Conservation (phyloP, 2,113 vertebrate genomes). For the Nothocercus julius region DNA sequence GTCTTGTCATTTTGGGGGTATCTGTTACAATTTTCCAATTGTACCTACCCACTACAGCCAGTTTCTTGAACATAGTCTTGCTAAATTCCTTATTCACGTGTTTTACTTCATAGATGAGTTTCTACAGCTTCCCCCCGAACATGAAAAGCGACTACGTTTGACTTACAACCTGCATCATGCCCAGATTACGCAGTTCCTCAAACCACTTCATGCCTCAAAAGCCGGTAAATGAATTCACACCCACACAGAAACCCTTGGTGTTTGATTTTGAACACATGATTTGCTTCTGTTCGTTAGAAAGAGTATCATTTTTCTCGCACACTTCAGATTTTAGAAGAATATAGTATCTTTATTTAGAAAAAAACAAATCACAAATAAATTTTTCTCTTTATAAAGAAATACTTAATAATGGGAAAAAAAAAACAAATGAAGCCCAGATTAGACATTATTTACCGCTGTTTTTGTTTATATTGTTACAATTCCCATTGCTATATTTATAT, state of each 20-base stretch:
- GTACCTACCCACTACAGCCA: neutral
- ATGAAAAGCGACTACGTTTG: neutral
- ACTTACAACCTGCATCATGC: neutral
- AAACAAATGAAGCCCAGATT: neutral
- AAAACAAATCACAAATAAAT: neutral
- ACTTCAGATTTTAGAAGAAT: neutral
- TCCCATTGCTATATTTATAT: neutral
- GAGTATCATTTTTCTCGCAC: neutral
- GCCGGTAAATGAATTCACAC: neutral
- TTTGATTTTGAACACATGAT: neutral
- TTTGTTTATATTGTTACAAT: neutral
- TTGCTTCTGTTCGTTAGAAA: rapidly evolving
- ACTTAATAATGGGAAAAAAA: neutral
- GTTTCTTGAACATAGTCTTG: neutral
- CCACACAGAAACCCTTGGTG: too few species aligned
- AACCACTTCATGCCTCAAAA: neutral
- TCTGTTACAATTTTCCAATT: neutral
- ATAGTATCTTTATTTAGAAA: neutral
- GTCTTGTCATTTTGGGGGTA: neutral
- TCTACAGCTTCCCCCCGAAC: neutral
- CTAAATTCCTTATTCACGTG: neutral
- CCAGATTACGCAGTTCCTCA: neutral
- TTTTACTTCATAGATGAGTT: neutral
- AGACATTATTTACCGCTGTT: neutral
- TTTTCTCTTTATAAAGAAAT: neutral